Base-by-base conservation (phyloP, 2,113 vertebrate species). In the Pleuronectes platessa region DNA sequence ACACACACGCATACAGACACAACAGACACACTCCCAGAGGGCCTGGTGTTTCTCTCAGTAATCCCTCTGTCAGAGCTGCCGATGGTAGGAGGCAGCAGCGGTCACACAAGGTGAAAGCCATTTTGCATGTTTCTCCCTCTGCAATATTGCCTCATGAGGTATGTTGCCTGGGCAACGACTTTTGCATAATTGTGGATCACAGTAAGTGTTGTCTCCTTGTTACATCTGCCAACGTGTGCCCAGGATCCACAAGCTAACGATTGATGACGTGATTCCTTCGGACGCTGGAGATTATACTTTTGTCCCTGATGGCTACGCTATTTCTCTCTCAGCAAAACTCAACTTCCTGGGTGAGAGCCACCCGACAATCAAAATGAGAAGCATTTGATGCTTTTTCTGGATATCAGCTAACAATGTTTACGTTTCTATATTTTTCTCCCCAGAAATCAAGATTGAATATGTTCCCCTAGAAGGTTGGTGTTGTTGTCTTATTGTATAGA, bases 381-480 rank as follows among this genome's bases (percentile, higher is more conserved):
- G 17, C 26, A 0, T 10, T 0, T 40, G 14, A 56, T 7, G 2
- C 0, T 14, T 60, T 26, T 47, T 27, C 31, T 69, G 1, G 55
- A n/a, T 27, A 5, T 61, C 60, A 20, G 11, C 4, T 51, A 26
- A 71, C 3, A 7, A 5, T 6, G 4, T 55, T 53, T 56, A 56
- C 3, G 74, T 70, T 72, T 49, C 1, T 56, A 1, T 75, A 0
- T 75, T 89, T 62, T 73, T 67, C n/a, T 42, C 72, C 79, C 23
- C 90, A 98, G 97, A 98, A 91, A 95, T 97, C 86, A 98, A 97
- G 93, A 96, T 98, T 47, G 96, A 97, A 23, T 97, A 96, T 5
- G 95, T 96, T 18, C 97, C 97, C 31, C 94, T 92, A 62, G 93
- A 97, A 95, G 97, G 97, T 97, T 78, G 88, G 92, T 24, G 21